Conservation (phyloP, 1,140 invertebrate genomes). For the Zeugodacus cucurbitae region DNA sequence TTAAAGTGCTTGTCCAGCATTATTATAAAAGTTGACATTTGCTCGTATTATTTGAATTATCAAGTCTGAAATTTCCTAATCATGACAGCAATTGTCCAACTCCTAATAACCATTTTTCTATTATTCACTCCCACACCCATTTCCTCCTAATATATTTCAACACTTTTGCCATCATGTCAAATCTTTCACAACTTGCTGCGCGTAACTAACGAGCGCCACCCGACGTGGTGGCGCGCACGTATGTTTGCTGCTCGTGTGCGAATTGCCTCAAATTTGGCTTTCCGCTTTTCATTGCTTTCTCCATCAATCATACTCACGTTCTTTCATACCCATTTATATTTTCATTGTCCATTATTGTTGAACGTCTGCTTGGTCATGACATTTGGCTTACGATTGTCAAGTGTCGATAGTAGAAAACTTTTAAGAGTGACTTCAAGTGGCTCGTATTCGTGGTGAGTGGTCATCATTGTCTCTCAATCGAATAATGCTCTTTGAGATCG, state of each 20-base stretch:
- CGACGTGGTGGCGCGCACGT: background rate
- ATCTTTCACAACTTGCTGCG: background rate
- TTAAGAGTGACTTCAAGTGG: background rate
- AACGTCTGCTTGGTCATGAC: background rate
- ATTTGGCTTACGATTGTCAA: slow-evolving; percentile 7
- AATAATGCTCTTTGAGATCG: background rate
- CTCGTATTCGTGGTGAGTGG: background rate
- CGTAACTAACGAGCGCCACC: background rate
- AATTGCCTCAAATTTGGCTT: background rate
- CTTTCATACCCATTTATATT: background rate
- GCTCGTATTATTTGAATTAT: background rate
- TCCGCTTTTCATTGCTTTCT: slow-evolving; percentile 24
- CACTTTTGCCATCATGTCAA: background rate
- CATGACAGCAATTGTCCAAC: background rate
- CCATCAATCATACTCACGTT: slow-evolving; percentile 24
- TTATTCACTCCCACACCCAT: background rate
- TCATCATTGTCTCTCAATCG: background rate
- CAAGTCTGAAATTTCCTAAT: background rate
- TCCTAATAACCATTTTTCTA: background rate
- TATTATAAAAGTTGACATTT: background rate
- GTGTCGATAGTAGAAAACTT: background rate
- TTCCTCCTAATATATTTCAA: background rate
- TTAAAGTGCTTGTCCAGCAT: background rate
- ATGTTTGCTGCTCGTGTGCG: background rate
- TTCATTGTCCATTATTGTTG: background rate